Evolutionary conservation across 2,797 vertebrate species (phyloP).

Genomic region (Parotocinclus haroldoi): DNA sequence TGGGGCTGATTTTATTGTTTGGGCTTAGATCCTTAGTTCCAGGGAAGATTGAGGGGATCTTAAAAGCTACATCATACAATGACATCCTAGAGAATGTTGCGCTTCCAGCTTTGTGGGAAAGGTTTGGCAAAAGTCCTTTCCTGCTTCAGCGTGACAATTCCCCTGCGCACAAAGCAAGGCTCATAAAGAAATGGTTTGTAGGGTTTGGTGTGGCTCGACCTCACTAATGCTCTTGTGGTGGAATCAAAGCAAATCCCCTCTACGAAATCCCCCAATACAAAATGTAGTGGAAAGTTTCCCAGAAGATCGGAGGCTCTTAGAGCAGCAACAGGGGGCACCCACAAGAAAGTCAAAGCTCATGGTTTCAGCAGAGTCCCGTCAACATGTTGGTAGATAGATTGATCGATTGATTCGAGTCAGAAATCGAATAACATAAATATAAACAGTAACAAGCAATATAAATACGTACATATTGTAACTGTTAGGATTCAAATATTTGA

Average conservation of each 20-base stretch:
- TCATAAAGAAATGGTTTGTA: background rate
- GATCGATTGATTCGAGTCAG: too few species aligned
- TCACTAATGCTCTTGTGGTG: background rate
- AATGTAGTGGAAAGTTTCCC: background rate
- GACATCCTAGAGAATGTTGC: background rate
- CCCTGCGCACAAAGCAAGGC: slow-evolving; percentile 2
- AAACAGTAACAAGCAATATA: too few species aligned
- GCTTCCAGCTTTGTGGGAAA: background rate
- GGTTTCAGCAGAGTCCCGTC: too few species aligned
- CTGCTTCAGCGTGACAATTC: background rate
- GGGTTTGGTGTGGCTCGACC: background rate
- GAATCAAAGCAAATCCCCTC: background rate
- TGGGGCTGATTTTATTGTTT: too few species aligned
- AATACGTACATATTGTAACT: background rate
- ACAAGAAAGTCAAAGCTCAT: too few species aligned
- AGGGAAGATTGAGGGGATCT: too few species aligned
- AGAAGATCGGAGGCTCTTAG: background rate
- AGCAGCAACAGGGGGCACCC: background rate
- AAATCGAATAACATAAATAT: too few species aligned
- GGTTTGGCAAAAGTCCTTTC: background rate
- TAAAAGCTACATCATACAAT: background rate
- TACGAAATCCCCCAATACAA: background rate
- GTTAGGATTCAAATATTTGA: slow-evolving; percentile 13
- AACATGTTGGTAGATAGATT: too few species aligned
- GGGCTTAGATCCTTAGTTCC: too few species aligned